Conservation (phyloP, 2,113 vertebrate species). For the Irena cyanogastra region DNA sequence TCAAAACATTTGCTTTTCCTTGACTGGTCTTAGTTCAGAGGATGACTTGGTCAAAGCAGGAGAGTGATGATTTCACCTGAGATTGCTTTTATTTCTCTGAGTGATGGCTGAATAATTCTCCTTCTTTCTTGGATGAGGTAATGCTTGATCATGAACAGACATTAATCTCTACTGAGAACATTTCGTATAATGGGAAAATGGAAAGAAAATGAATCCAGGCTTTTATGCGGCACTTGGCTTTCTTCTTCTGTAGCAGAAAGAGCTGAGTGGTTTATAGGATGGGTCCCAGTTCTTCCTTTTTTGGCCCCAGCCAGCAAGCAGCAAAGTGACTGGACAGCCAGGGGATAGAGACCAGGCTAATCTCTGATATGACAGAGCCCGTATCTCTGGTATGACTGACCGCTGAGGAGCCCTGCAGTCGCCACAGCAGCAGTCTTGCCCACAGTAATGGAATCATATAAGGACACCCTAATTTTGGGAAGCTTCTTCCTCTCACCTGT, state of each 20-base stretch:
- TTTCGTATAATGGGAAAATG: background rate
- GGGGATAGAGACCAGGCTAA: background rate
- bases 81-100: slow-evolving; percentile 12
- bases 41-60: background rate
- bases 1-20: background rate
- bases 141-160: background rate
- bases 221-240: background rate
- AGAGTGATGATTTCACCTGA: background rate
- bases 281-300: background rate
- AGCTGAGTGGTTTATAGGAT: background rate
- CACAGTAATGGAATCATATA: background rate
- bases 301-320: background rate
- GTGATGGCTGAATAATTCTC: background rate
- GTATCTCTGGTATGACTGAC: too few relatives aligned
- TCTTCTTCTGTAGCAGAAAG: background rate
- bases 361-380: background rate
- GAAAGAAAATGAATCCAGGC: background rate
- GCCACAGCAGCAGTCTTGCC: background rate
- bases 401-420: background rate
- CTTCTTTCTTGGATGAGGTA: background rate
- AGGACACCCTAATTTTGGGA: background rate
- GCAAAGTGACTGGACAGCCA: background rate
- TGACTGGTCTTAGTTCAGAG: background rate
- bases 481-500: background rate
- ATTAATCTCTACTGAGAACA: slow-evolving; percentile 23